These are phyloP conservation scores for Molossus molossus DNA, from an alignment of 2,797 vertebrate species.

Conservation along the genomic window DNA sequence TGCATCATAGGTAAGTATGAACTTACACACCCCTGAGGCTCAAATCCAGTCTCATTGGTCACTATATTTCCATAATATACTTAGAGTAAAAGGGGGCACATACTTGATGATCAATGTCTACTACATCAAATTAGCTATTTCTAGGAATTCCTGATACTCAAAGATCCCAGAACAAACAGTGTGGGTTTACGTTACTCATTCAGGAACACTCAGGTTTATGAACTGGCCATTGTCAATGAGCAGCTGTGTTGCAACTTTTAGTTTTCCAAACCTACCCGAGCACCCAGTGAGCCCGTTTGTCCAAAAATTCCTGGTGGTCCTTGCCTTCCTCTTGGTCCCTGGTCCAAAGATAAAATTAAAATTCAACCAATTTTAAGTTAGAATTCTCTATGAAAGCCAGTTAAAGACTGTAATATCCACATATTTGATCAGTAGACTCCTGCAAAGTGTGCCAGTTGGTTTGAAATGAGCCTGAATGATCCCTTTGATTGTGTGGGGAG, in stretches of 20 bases:
- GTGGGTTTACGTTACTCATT: not conserved
- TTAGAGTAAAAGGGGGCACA: not conserved
- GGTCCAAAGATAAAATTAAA: slow-evolving; percentile 75
- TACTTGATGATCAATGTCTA: not conserved
- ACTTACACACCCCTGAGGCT: not conserved
- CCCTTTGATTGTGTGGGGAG: not conserved
- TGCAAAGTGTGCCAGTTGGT: not conserved
- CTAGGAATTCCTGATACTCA: not conserved
- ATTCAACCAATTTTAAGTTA: slow-evolving; percentile 47
- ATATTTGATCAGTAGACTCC: not conserved
- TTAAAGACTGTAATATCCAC: not conserved
- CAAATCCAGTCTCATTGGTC: not conserved
- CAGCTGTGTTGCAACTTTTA: not conserved
- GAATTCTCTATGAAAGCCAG: not conserved
- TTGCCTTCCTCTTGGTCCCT: slow-evolving; percentile 91
- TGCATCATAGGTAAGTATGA: not conserved
- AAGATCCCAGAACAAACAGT: not conserved
- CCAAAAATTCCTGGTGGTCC: slow-evolving; percentile 91
- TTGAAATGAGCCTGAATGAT: not conserved
- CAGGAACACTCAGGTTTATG: not conserved
- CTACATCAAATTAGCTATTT: not conserved
- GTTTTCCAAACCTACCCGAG: slow-evolving; percentile 89
- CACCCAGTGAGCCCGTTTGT: slow-evolving; percentile 90
- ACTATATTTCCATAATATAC: not conserved
- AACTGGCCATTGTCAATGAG: not conserved